Evolutionary conservation across 1,140 invertebrate genomes (phyloP), one percentile per base, ranked within the genome.

Genomic region (Procambarus virginalis): DNA sequence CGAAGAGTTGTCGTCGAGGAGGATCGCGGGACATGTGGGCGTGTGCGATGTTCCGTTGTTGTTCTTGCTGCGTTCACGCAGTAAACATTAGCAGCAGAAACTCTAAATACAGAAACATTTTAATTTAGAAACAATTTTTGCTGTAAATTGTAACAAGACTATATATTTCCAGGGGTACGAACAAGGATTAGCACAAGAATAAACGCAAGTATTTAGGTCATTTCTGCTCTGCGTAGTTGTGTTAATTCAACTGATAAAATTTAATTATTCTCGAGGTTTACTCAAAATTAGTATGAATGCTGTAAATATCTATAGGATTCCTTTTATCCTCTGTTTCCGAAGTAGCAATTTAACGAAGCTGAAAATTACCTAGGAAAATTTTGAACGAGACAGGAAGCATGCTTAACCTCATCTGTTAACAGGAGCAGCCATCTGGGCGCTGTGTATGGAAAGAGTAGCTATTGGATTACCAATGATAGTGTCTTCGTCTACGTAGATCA

Each of bases 111-210:
- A 84, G 58, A 73, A 49, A 73, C 68, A 84, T 73, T 49, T 48
- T 73, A 48, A 80, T 80, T 84, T 73, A 49, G 46, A 73, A 10
- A 64, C 14, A 73, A 48, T 84, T 68, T 60, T 84, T 73, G 64
- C 68, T 84, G 64, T 84, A 70, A 83, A 68, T 22, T 84, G 82
- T 73, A 84, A 84, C 34, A 4, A 70, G 82, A 73, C 58, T 34
- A 84, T 73, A 73, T 84, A 83, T 84, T 84, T 84, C 20, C 68
- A 84, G 48, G 34, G 68, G 82, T 73, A 84, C 68, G 82, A 84
- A 73, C 34, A 84, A 84, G 82, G 68, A 70, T 84, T 84, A 84
- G 82, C 82, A 84, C 82, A 84, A 84, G 68, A 80, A 80, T 80
- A 73, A 73, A 55, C 22, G 12, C 22, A 80, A 80, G n/a, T 55